These are phyloP conservation scores for Micrasema minimum DNA, from an alignment of 1,140 invertebrate species.

Conservation along the genomic window DNA sequence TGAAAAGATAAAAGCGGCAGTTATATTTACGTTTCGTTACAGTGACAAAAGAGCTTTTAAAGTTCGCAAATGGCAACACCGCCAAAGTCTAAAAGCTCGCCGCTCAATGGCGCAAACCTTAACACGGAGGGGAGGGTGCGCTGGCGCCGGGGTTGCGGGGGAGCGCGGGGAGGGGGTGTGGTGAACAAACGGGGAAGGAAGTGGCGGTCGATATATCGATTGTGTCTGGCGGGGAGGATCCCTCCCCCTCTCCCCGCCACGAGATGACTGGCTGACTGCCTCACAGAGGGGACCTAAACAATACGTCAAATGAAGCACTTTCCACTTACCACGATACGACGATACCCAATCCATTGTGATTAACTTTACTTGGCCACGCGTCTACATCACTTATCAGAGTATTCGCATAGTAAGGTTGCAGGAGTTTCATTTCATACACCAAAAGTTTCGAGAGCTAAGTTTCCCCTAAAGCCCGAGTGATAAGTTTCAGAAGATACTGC, in stretches of 20 bases:
- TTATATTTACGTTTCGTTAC: neutral
- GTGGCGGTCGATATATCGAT: slow-evolving; percentile 53
- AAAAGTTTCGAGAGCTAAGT: too few species aligned
- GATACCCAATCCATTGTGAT: neutral
- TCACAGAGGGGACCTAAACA: slow-evolving; percentile 19
- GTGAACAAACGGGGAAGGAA: slow-evolving; percentile 17
- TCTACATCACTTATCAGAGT: too few species aligned
- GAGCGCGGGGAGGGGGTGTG: slow-evolving; percentile 1
- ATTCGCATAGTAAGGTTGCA: too few species aligned
- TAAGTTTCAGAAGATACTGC: too few species aligned
- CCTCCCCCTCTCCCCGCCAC: slow-evolving; percentile 1
- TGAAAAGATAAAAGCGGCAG: too few species aligned
- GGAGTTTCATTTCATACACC: too few species aligned
- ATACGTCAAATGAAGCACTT: slow-evolving; percentile 13
- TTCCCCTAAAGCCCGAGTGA: too few species aligned
- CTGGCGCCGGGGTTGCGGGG: neutral
- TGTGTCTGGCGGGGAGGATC: slow-evolving; percentile 44
- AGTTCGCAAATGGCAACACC: slow-evolving; percentile 20
- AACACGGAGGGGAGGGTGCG: slow-evolving; percentile 11
- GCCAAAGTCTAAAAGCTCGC: slow-evolving; percentile 29
- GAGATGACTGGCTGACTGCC: neutral
- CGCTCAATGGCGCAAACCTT: slow-evolving; percentile 29
- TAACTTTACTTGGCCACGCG: neutral
- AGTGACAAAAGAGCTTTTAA: slow-evolving; percentile 25
- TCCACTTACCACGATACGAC: neutral